Percentiles rank a stretch among this genome's conserved stretches.
phyloP scores from a whole-genome alignment of 2,888 invertebrate species.

The Geotrupes spiniger region DNA sequence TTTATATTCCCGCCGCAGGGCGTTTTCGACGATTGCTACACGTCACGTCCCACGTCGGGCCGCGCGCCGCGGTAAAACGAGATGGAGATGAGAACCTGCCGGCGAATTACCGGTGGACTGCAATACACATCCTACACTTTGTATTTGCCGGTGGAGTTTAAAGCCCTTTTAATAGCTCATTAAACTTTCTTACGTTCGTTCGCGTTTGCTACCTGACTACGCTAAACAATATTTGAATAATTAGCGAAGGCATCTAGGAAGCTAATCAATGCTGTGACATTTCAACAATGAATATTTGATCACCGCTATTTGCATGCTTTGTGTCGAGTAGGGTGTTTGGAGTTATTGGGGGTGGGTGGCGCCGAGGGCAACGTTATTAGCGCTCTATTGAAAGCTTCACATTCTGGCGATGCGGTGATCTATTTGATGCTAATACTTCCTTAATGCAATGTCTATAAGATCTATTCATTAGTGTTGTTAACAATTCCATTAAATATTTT shows the following conservation, averaged over 20 bases:
- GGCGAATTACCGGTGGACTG: constrained; percentile 7
- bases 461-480: too few species aligned
- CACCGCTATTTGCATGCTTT: constrained; percentile 27
- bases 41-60: constrained; percentile 20
- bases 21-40: constrained; percentile 25
- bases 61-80: constrained; percentile 3
- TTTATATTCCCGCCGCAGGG: constrained; percentile 16
- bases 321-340: constrained; percentile 16
- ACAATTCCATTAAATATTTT: too few species aligned
- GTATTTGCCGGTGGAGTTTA: constrained; percentile 33
- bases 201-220: constrained; percentile 25
- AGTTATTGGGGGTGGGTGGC: constrained; percentile 12
- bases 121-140: constrained; percentile 32
- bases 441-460: too few species aligned
- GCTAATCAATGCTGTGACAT: constrained; percentile 30
- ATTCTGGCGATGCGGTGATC: constrained; percentile 25
- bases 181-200: constrained; percentile 33
- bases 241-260: constrained; percentile 24
- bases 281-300: constrained; percentile 32
- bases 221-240: constrained; percentile 28
- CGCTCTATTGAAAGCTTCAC: constrained; percentile 30
- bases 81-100: background rate
- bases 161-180: constrained; percentile 36
- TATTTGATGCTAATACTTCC: constrained; percentile 12
- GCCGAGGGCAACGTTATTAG: constrained; percentile 29